These are phyloP conservation scores for Drosophila anomalata DNA, from an alignment of 2,888 invertebrate genomes.

Conservation along the genomic window DNA sequence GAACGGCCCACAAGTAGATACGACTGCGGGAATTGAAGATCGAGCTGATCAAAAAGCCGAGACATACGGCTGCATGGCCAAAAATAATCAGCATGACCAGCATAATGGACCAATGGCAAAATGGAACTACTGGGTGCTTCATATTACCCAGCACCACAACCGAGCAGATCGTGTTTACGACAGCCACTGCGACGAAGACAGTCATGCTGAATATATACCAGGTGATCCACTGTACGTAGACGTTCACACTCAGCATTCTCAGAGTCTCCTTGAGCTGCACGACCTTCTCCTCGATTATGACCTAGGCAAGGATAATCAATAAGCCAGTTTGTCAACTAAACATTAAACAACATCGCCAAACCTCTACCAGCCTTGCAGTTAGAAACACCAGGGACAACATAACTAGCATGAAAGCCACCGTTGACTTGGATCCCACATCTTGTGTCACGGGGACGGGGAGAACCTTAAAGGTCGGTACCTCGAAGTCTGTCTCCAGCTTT, in stretches of 20 bases:
- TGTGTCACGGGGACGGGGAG: neutral
- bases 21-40: slow-evolving; percentile 90
- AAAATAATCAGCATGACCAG: slow-evolving; percentile 87
- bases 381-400: neutral
- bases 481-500: neutral
- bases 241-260: slow-evolving; percentile 1
- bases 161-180: neutral
- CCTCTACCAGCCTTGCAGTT: neutral
- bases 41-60: slow-evolving; percentile 90
- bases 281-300: slow-evolving; percentile 20
- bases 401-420: too few species aligned
- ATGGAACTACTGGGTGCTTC: neutral
- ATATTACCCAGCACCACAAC: neutral
- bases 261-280: slow-evolving; percentile 20
- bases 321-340: too few species aligned
- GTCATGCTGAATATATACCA: slow-evolving; percentile 12
- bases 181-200: slow-evolving; percentile 4
- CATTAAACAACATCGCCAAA: neutral
- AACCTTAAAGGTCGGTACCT: neutral
- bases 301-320: slow-evolving; percentile 1
- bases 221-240: slow-evolving; percentile 16
- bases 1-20: slow-evolving; percentile 89
- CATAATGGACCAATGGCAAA: slow-evolving; percentile 73
- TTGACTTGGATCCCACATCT: too few species aligned
- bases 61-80: slow-evolving; percentile 87